phyloP scores from a whole-genome alignment of 2,113 vertebrate species.

The Syngnathus scovelli region DNA sequence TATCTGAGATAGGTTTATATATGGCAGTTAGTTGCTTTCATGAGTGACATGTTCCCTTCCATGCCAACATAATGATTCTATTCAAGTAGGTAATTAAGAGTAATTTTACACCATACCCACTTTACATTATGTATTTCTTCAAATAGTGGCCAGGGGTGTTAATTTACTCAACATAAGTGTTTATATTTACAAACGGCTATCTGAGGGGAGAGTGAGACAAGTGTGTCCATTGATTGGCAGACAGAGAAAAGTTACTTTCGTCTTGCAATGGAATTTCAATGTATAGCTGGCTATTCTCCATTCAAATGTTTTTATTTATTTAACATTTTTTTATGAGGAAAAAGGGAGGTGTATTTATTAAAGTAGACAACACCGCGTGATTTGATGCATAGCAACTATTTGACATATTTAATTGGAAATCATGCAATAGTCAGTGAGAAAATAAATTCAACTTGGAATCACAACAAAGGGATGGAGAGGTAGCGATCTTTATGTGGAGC shows the following conservation, averaged over 20 bases:
- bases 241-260: neutral
- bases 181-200: neutral
- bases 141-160: neutral
- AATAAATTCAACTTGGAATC: neutral
- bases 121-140: neutral
- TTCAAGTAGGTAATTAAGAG: neutral
- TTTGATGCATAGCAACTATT: neutral
- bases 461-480: neutral
- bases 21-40: neutral
- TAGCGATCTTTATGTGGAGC: neutral
- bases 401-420: neutral
- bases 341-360: neutral
- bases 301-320: neutral
- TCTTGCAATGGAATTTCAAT: neutral
- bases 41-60: neutral
- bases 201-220: neutral
- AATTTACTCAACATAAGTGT: neutral
- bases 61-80: neutral
- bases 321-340: neutral
- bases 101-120: neutral
- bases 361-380: neutral
- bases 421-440: neutral
- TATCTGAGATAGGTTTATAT: slow-evolving; percentile 6
- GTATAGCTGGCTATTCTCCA: neutral
- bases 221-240: neutral